These are phyloP conservation scores for Protodeltote pygarga DNA, from an alignment of 2,888 invertebrate genomes.

Conservation along the genomic window DNA sequence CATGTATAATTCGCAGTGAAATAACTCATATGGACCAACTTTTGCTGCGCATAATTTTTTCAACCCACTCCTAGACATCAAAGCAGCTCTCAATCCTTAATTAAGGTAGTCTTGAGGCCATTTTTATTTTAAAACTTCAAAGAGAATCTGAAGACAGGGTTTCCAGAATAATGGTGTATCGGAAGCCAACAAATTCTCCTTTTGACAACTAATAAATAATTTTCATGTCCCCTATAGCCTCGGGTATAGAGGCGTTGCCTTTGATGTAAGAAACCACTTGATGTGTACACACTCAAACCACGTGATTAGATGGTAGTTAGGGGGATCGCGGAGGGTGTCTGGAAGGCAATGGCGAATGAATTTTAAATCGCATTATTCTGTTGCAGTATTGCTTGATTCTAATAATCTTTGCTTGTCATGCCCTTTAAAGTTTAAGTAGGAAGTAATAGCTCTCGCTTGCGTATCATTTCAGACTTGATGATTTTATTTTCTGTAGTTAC, in stretches of 20 bases:
- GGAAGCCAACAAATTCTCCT: conserved; percentile 59
- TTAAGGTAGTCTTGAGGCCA: conserved; percentile 56
- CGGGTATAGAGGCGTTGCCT: conserved; percentile 59
- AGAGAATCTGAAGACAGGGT: conserved; percentile 46
- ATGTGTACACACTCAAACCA: conserved; percentile 69
- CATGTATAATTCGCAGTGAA: background rate
- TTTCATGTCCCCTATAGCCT: conserved; percentile 58
- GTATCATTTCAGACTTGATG: too few relatives aligned
- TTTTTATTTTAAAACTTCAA: conserved; percentile 54
- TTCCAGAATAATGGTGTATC: conserved; percentile 41
- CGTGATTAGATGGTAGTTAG: conserved; percentile 78
- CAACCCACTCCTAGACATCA: conserved; percentile 36
- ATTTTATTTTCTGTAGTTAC: too few relatives aligned
- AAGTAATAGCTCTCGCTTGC: too few relatives aligned
- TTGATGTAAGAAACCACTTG: conserved; percentile 82
- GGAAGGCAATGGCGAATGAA: conserved; percentile 58
- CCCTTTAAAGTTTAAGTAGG: conserved; percentile 17
- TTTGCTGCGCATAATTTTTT: conserved; percentile 20
- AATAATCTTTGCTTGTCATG: conserved; percentile 24
- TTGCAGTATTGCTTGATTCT: conserved; percentile 16
- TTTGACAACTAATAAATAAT: conserved; percentile 74
- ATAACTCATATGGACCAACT: conserved; percentile 10
- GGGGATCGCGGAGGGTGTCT: conserved; percentile 33
- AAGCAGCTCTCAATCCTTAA: conserved; percentile 48
- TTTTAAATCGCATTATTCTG: conserved; percentile 61